Percentiles rank a stretch among this genome's conserved stretches.
phyloP scores from a whole-genome alignment of 1,140 invertebrate genomes.

The Trichogramma pretiosum region DNA sequence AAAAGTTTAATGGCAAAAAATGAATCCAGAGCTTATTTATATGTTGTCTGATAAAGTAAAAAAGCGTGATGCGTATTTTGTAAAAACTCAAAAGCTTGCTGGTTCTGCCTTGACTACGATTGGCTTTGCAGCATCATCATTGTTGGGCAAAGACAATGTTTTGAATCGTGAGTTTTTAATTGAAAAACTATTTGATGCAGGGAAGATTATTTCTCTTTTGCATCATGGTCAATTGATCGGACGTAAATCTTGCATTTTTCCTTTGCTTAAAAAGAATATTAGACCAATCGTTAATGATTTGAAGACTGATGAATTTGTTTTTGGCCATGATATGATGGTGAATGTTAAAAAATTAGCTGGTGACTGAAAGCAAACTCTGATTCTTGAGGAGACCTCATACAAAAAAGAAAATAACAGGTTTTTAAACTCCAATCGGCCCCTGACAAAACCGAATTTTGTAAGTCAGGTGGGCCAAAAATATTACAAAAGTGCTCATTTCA shows the following conservation, averaged over 20 bases:
- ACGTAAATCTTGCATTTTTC: background rate
- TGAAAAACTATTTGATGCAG: conserved; percentile 1
- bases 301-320: background rate
- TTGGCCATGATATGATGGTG: conserved; percentile 3
- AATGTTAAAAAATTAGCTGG: background rate
- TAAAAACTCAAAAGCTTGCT: background rate
- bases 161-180: background rate
- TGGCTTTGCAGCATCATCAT: background rate
- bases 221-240: background rate
- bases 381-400: background rate
- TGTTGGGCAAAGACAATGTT: background rate
- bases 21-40: background rate
- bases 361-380: background rate
- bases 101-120: background rate
- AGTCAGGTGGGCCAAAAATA: background rate
- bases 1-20: background rate
- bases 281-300: background rate
- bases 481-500: too few species aligned
- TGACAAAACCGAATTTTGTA: background rate
- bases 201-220: background rate
- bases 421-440: background rate
- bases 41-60: conserved; percentile 1
- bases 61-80: conserved; percentile 6
- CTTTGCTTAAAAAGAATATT: background rate
- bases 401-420: background rate